Conservation (phyloP, 1,140 invertebrate genomes). For the Lucilia sericata region DNA sequence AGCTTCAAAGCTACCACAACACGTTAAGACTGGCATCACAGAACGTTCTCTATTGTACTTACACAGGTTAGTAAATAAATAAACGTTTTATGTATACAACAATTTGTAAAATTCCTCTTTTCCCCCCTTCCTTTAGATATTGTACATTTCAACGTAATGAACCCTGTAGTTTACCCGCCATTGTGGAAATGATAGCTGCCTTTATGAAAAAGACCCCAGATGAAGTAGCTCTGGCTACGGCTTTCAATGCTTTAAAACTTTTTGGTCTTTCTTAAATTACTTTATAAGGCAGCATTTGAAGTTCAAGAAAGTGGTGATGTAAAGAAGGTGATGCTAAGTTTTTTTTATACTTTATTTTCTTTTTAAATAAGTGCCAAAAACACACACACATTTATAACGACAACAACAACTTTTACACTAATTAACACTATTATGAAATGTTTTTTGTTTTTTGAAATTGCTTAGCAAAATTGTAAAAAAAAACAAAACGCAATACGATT, state of each 20-base stretch:
- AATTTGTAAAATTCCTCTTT: not conserved
- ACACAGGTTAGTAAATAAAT: slow-evolving; percentile 57
- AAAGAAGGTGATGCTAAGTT: not conserved
- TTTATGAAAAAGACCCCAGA: slow-evolving; percentile 88
- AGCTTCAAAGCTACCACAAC: slow-evolving; percentile 88
- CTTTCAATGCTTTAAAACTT: slow-evolving; percentile 92
- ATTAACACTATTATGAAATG: not conserved
- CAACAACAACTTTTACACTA: not conserved
- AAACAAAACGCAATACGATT: not conserved
- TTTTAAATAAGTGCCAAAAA: slow-evolving; percentile 11
- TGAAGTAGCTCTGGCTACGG: slow-evolving; percentile 91
- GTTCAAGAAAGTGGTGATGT: not conserved
- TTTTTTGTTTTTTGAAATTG: not conserved
- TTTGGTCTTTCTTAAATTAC: slow-evolving; percentile 83
- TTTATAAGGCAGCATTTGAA: not conserved
- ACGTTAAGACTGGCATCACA: slow-evolving; percentile 88
- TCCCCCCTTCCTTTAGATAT: slow-evolving; percentile 72
- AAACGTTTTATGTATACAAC: not conserved
- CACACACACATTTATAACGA: not conserved
- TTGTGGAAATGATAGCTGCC: slow-evolving; percentile 93
- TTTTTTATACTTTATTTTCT: not conserved
- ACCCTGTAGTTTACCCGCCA: slow-evolving; percentile 91
- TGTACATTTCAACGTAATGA: slow-evolving; percentile 97
- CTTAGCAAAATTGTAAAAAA: not conserved
- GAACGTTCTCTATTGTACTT: slow-evolving; percentile 76